A percentile compares a stretch with the other conserved stretches of the same genome.
Conservation (phyloP, 2,797 vertebrate species). For the Hydrolagus colliei region DNA sequence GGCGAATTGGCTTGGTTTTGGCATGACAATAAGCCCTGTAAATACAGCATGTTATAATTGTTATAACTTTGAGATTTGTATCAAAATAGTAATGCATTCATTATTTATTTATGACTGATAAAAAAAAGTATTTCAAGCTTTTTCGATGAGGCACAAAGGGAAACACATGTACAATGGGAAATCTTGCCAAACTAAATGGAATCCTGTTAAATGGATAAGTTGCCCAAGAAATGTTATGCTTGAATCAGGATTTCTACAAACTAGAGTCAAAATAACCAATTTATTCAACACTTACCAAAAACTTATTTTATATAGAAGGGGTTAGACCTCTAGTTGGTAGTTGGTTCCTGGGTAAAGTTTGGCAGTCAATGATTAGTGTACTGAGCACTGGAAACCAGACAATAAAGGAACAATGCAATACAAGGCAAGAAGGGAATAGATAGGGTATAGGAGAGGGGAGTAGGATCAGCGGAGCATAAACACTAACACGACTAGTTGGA, state of each 20-base stretch:
- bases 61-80: conserved; percentile 29
- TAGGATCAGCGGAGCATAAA: too few relatives aligned
- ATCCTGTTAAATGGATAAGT: not conserved
- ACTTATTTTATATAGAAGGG: not conserved
- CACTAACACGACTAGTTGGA: too few relatives aligned
- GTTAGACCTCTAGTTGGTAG: not conserved
- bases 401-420: not conserved
- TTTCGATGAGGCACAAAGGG: conserved; percentile 10
- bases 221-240: not conserved
- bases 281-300: conserved; percentile 7
- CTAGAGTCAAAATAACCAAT: not conserved
- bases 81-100: conserved; percentile 1
- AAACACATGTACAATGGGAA: conserved; percentile 3
- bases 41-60: conserved; percentile 65
- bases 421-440: too few relatives aligned
- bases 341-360: not conserved
- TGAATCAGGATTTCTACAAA: not conserved
- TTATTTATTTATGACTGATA: conserved; percentile 7
- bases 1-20: conserved; percentile 92
- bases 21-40: conserved; percentile 88
- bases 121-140: conserved; percentile 22
- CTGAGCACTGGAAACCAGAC: not conserved
- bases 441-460: too few relatives aligned
- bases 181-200: not conserved
- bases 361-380: not conserved